phyloP scores from a whole-genome alignment of 2,888 invertebrate species.

The Elegia similella region DNA sequence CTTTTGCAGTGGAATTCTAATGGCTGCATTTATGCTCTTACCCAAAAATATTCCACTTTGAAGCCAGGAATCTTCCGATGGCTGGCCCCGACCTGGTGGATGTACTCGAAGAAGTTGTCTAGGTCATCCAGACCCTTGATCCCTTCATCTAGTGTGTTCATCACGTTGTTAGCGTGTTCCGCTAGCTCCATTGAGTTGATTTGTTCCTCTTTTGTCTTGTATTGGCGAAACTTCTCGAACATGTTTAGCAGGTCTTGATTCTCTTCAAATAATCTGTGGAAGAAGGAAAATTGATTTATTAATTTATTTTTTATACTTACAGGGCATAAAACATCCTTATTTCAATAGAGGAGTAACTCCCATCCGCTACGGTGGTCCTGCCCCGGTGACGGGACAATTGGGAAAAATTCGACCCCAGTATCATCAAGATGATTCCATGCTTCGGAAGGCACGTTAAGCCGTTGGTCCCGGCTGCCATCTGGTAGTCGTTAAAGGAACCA shows the following conservation, averaged over 20 bases:
- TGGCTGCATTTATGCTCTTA: too few relatives aligned
- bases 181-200: conserved; percentile 90
- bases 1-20: too few relatives aligned
- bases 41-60: conserved; percentile 94
- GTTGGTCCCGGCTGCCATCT: too few relatives aligned
- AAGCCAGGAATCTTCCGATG: conserved; percentile 93
- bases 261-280: conserved; percentile 91
- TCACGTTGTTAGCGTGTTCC: conserved; percentile 93
- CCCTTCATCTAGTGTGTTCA: conserved; percentile 94
- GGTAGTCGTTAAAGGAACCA: too few relatives aligned
- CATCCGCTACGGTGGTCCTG: too few relatives aligned
- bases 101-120: conserved; percentile 91
- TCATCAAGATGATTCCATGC: too few relatives aligned
- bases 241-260: conserved; percentile 89
- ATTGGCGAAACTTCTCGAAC: conserved; percentile 90
- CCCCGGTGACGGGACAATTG: too few relatives aligned
- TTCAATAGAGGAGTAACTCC: too few relatives aligned
- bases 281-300: conserved; percentile 15
- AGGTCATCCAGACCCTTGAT: conserved; percentile 93
- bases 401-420: too few relatives aligned
- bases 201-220: conserved; percentile 90
- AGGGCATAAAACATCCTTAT: too few relatives aligned
- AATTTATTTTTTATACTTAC: background rate
- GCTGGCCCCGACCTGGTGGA: conserved; percentile 91
- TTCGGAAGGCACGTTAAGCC: too few relatives aligned